Percentiles rank a stretch among this genome's conserved stretches.
These are phyloP conservation scores for Atherix ibis DNA, from an alignment of 2,888 invertebrate species.

Conservation along the genomic window DNA sequence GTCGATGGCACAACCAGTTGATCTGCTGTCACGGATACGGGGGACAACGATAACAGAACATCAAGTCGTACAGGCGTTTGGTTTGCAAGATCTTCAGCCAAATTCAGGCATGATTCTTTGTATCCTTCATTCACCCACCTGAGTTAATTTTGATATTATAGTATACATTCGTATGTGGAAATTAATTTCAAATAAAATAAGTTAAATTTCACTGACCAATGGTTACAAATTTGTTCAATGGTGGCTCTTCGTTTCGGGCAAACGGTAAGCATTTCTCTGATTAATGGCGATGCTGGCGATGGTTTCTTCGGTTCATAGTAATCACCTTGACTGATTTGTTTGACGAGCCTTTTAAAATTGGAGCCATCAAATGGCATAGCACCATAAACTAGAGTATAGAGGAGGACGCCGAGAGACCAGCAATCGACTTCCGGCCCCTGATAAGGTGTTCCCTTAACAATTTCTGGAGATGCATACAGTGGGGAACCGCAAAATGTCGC, in stretches of 20 bases:
- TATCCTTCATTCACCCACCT: constrained; percentile 85
- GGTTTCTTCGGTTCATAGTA: constrained; percentile 93
- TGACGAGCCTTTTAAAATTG: constrained; percentile 90
- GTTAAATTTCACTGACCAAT: constrained; percentile 44
- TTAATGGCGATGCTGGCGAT: constrained; percentile 86
- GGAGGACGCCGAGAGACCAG: constrained; percentile 89
- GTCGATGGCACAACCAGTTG: constrained; percentile 53
- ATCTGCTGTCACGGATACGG: constrained; percentile 60
- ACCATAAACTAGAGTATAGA: constrained; percentile 96
- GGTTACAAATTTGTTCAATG: constrained; percentile 85
- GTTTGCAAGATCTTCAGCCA: constrained; percentile 76
- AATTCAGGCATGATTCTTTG: constrained; percentile 62
- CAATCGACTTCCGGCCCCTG: constrained; percentile 92
- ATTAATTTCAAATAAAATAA: neutral
- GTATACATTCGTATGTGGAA: neutral
- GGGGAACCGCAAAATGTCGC: constrained; percentile 95
- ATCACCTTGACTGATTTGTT: constrained; percentile 93
- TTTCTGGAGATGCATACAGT: constrained; percentile 92
- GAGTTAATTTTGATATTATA: constrained; percentile 5
- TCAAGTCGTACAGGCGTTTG: constrained; percentile 83
- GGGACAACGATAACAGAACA: constrained; percentile 67
- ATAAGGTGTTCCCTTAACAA: constrained; percentile 91
- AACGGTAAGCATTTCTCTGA: constrained; percentile 87
- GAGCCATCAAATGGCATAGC: constrained; percentile 99
- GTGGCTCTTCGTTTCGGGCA: constrained; percentile 78